Conservation (phyloP, 2,113 vertebrate species). For the Glareola pratincola region DNA sequence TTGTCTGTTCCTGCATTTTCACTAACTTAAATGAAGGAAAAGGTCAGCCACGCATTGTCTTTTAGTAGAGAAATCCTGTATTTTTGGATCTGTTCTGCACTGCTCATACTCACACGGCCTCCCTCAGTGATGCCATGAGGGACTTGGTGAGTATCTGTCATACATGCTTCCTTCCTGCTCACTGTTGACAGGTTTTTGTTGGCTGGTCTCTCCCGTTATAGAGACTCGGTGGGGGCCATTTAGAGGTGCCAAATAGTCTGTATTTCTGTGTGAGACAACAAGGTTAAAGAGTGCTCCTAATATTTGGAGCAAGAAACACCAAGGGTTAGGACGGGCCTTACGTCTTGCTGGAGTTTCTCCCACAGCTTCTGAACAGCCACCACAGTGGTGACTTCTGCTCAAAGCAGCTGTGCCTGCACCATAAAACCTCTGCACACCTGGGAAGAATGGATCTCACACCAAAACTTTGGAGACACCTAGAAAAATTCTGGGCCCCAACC, state of each 20-base stretch:
- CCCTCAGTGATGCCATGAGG: background rate
- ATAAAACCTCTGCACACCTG: background rate
- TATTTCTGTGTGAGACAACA: background rate
- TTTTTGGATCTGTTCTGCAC: background rate
- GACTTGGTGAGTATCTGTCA: background rate
- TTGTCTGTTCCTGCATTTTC: background rate
- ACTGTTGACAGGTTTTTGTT: background rate
- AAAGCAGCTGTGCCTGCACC: background rate
- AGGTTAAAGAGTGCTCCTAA: background rate
- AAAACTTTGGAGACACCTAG: background rate
- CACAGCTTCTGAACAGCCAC: background rate
- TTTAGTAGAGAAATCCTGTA: background rate
- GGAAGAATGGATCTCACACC: background rate
- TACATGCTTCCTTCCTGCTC: background rate
- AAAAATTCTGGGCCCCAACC: background rate
- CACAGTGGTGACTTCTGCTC: background rate
- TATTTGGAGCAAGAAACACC: background rate
- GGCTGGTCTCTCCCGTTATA: background rate
- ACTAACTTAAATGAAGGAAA: background rate
- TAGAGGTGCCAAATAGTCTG: background rate
- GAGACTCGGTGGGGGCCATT: background rate
- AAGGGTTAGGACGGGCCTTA: background rate
- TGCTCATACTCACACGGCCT: fast-evolving
- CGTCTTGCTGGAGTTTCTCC: background rate
- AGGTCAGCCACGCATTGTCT: background rate